Evolutionary conservation across 2,888 invertebrate genomes (phyloP).

Genomic region (Tinea pellionella): DNA sequence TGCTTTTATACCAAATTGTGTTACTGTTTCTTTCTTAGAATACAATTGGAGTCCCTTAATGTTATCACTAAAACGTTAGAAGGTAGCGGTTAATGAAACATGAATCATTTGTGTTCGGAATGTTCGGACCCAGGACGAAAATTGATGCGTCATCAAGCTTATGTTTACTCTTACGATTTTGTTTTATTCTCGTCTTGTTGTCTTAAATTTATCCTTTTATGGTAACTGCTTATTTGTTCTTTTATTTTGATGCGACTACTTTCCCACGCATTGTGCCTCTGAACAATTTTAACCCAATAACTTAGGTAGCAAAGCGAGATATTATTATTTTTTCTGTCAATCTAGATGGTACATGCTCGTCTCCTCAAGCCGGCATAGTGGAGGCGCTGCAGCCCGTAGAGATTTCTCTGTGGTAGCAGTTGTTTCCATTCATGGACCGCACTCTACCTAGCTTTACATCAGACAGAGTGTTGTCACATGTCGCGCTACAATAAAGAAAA

Average conservation of each 20-base stretch:
- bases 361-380: too few relatives aligned
- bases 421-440: too few relatives aligned
- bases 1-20: not conserved
- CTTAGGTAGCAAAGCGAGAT: not conserved
- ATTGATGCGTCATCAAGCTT: slow-evolving; percentile 17
- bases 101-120: slow-evolving; percentile 10
- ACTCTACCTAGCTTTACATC: too few relatives aligned
- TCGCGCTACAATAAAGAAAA: too few relatives aligned
- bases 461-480: too few relatives aligned
- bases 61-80: slow-evolving; percentile 44
- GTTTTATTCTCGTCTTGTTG: not conserved
- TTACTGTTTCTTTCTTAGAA: slow-evolving; percentile 20
- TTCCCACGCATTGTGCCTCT: slow-evolving; percentile 3
- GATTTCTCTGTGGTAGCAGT: too few relatives aligned
- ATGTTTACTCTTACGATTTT: slow-evolving; percentile 4
- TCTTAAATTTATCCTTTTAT: slow-evolving; percentile 6
- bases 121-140: slow-evolving; percentile 17
- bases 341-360: too few relatives aligned
- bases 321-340: too few relatives aligned
- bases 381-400: too few relatives aligned
- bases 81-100: slow-evolving; percentile 36
- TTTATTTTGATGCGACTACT: not conserved
- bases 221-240: not conserved
- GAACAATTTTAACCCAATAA: not conserved
- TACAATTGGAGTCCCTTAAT: slow-evolving; percentile 33